These are phyloP conservation scores for Beaufortia kweichowensis DNA, from an alignment of 2,113 vertebrate species.

Conservation along the genomic window DNA sequence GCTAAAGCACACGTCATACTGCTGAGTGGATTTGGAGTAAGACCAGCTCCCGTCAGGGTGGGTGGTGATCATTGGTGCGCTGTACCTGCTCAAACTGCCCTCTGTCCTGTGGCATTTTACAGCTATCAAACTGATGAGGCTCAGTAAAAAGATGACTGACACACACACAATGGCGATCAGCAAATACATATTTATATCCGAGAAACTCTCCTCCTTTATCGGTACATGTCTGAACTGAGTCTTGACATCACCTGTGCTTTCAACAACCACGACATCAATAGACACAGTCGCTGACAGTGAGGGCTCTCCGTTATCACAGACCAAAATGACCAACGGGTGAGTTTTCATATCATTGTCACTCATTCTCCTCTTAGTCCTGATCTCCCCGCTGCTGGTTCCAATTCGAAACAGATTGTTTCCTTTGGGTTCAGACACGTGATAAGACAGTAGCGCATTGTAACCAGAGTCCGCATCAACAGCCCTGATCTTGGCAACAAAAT, in stretches of 20 bases:
- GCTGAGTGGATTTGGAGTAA: constrained; percentile 1
- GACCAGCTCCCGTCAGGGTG: constrained; percentile 1
- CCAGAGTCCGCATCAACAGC: constrained; percentile 73
- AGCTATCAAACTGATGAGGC: neutral
- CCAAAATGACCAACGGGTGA: constrained; percentile 60
- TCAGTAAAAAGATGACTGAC: neutral
- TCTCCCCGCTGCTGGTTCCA: constrained; percentile 58
- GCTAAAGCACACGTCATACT: neutral
- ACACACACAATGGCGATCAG: constrained; percentile 49
- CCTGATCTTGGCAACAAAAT: constrained; percentile 71
- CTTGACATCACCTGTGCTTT: constrained; percentile 40
- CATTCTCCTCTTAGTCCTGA: constrained; percentile 66
- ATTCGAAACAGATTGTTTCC: constrained; percentile 56
- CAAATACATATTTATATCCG: constrained; percentile 57
- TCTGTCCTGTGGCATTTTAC: neutral
- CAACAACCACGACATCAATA: constrained; percentile 61
- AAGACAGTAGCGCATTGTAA: constrained; percentile 74
- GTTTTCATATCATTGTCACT: constrained; percentile 67
- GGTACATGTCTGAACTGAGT: constrained; percentile 39
- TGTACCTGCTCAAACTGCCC: neutral
- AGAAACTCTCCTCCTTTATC: constrained; percentile 48
- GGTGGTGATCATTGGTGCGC: neutral
- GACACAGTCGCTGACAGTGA: constrained; percentile 60
- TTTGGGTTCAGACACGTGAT: constrained; percentile 61
- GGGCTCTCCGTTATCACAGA: constrained; percentile 61